Evolutionary conservation across 2,888 invertebrate species (phyloP).

Genomic region (Eupeodes luniger): DNA sequence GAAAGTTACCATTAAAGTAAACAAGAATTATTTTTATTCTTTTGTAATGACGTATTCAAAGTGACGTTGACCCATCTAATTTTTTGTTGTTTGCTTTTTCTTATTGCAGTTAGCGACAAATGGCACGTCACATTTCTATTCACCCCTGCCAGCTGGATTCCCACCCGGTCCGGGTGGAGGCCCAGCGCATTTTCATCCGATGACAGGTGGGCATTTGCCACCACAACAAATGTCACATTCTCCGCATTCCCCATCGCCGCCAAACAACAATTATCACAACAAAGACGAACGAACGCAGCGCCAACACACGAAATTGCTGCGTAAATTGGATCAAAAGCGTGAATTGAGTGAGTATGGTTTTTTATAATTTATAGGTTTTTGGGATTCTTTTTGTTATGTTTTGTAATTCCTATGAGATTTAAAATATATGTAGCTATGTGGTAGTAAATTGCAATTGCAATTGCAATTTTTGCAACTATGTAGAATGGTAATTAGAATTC

Average conservation of each 20-base stretch:
- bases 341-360: conserved; percentile 85
- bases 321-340: conserved; percentile 89
- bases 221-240: conserved; percentile 86
- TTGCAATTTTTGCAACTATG: conserved; percentile 3
- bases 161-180: conserved; percentile 84
- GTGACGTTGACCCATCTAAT: background rate
- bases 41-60: background rate
- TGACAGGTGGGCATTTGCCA: conserved; percentile 82
- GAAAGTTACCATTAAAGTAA: conserved; percentile 69
- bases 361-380: background rate
- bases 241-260: conserved; percentile 89
- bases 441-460: conserved; percentile 9
- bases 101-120: conserved; percentile 88
- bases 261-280: conserved; percentile 88
- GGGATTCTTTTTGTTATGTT: background rate
- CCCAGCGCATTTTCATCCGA: conserved; percentile 81
- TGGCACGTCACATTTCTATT: conserved; percentile 89
- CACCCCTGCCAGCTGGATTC: conserved; percentile 86
- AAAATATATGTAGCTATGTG: background rate
- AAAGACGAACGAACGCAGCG: conserved; percentile 92
- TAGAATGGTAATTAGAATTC: conserved; percentile 29
- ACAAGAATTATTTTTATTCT: background rate
- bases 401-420: background rate
- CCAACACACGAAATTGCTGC: conserved; percentile 90
- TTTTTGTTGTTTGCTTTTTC: conserved; percentile 8